Evolutionary conservation across 2,888 invertebrate genomes (phyloP).

Genomic region (Chymomyza caudatula): DNA sequence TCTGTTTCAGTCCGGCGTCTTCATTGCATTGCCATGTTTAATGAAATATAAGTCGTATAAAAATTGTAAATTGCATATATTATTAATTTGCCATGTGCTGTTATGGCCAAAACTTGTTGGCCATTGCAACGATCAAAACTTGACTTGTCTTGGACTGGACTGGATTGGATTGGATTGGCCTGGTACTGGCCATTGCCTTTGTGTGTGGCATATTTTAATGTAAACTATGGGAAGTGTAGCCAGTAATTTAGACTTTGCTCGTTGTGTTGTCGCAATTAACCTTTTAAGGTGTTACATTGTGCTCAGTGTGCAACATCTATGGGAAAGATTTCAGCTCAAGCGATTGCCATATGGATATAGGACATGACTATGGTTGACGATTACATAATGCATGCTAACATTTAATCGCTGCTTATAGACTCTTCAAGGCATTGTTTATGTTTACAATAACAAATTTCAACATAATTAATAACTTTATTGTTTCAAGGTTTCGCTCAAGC

Average conservation of each 20-base stretch:
- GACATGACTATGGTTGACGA: background rate
- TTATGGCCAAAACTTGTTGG: background rate
- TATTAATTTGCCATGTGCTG: constrained; percentile 47
- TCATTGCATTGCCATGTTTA: constrained; percentile 14
- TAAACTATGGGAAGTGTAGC: constrained; percentile 29
- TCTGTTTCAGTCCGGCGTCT: background rate
- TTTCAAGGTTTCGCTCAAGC: background rate
- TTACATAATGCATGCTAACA: background rate
- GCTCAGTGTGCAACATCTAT: background rate
- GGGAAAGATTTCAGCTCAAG: background rate
- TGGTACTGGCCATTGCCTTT: constrained; percentile 1
- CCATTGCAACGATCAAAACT: constrained; percentile 22
- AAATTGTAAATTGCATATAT: constrained; percentile 63
- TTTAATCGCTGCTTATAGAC: too few species aligned
- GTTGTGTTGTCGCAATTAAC: constrained; percentile 31
- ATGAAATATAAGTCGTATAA: constrained; percentile 28
- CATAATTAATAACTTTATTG: background rate
- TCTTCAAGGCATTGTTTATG: too few species aligned
- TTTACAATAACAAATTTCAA: background rate
- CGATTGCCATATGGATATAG: background rate
- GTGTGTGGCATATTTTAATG: constrained; percentile 13
- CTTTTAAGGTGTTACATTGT: constrained; percentile 39
- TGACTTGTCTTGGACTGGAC: constrained; percentile 31
- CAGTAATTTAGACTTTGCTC: constrained; percentile 16
- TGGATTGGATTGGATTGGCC: background rate